Evolutionary conservation across 2,797 vertebrate genomes (phyloP), one percentile per base, ranked within the genome.

Genomic region (Melopsittacus undulatus): DNA sequence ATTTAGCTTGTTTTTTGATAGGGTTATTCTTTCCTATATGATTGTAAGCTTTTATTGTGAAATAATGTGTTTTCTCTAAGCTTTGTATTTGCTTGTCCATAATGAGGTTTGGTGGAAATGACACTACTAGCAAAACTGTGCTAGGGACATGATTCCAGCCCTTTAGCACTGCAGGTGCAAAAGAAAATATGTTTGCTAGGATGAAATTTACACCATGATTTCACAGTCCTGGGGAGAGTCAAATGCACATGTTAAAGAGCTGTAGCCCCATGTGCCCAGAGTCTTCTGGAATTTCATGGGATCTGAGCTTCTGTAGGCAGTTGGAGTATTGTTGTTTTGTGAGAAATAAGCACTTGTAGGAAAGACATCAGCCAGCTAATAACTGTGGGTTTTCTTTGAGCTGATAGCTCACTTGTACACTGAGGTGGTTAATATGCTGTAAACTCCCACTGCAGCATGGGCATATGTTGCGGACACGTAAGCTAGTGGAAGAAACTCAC

Each of bases 351-450:
- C 8, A 7, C 0, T 0, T 43, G 32, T 54, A 70, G 42, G 36
- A 52, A 80, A 46, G 38, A 38, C 5, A 29, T n/a, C 49, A 51
- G 23, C 6, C 21, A 63, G 45, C n/a, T 81, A 43, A 29, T 38
- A 79, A 8, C 3, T 38, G 11, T 34, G 64, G 32, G 7, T 61
- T 15, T 42, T 46, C 30, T 66, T 68, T 64, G 23, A 68, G 61
- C 2, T 24, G 36, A 36, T 40, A 64, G 15, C 42, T 89, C 3
- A 4, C 32, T 80, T 73, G 19, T 18, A 32, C 10, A 3, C 0
- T 0, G 42, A 56, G 34, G 54, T n/a, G 34, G 10, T 15, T 76
- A 0, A 2, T n/a, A 8, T 5, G 23, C 16, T 45, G n/a, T 61
- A 2, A 76, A 12, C 21, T 70, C 26, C 23, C 24, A 4, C 38